Evolutionary conservation across 2,888 invertebrate species (phyloP).

Genomic region (Acleris holmiana): DNA sequence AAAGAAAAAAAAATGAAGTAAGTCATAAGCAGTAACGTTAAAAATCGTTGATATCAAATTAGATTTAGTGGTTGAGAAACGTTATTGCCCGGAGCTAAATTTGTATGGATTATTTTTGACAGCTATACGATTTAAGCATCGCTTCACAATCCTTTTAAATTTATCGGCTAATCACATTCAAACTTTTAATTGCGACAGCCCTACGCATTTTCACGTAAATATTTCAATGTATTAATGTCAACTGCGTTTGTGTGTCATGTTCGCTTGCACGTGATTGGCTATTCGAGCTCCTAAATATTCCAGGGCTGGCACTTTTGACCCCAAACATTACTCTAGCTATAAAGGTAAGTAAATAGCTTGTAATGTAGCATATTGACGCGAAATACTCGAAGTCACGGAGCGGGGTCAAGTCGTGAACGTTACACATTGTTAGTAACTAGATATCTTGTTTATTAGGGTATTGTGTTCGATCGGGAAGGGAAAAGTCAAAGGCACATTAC

Average conservation of each 20-base stretch:
- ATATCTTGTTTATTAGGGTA: constrained; percentile 29
- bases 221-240: background rate
- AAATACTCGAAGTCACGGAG: constrained; percentile 18
- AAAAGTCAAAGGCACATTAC: background rate
- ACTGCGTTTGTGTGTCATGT: background rate
- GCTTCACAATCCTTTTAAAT: no score
- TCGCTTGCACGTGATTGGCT: background rate
- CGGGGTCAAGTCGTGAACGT: constrained; percentile 28
- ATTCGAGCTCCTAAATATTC: background rate
- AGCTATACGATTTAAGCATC: no score
- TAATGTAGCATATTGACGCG: constrained; percentile 26
- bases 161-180: no score
- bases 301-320: background rate
- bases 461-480: constrained; percentile 9
- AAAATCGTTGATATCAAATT: no score
- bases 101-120: no score
- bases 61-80: no score
- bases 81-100: no score
- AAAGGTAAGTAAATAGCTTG: constrained; percentile 9
- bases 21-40: no score
- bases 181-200: background rate
- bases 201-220: background rate
- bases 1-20: no score
- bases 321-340: constrained; percentile 1
- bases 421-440: constrained; percentile 27